These are phyloP conservation scores for Scaptomyza flava DNA, from an alignment of 2,888 invertebrate species.

Conservation along the genomic window DNA sequence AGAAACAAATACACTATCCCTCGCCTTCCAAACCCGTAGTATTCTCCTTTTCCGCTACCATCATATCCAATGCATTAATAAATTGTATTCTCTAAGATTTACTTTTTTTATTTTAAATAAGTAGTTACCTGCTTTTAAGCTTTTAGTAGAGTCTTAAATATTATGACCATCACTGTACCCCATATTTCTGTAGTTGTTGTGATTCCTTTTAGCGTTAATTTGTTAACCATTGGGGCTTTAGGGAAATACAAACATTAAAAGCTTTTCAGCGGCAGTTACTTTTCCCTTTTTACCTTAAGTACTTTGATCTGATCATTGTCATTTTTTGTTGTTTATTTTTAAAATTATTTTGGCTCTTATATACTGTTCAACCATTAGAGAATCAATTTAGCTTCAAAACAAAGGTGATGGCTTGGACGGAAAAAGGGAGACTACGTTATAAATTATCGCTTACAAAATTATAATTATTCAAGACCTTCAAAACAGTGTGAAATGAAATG, in stretches of 20 bases:
- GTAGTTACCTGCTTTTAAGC: slow-evolving; percentile 22
- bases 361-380: too few relatives aligned
- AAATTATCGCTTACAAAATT: not conserved
- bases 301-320: not conserved
- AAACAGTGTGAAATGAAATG: not conserved
- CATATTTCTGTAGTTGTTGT: slow-evolving; percentile 10
- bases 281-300: not conserved
- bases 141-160: slow-evolving; percentile 10
- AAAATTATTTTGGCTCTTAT: not conserved
- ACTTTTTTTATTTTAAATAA: not conserved
- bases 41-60: not conserved
- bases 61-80: slow-evolving; percentile 14
- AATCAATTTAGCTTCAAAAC: too few relatives aligned
- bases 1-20: slow-evolving; percentile 3
- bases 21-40: not conserved
- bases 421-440: too few relatives aligned
- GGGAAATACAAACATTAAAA: not conserved
- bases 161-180: slow-evolving; percentile 1
- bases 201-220: slow-evolving; percentile 6
- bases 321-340: not conserved
- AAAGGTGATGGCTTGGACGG: too few relatives aligned
- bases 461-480: not conserved
- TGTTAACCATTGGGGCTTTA: slow-evolving; percentile 4
- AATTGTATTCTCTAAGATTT: slow-evolving; percentile 3
- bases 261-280: not conserved